Evolutionary conservation across 2,888 invertebrate species (phyloP).

Genomic region (Coelinius sp.): DNA sequence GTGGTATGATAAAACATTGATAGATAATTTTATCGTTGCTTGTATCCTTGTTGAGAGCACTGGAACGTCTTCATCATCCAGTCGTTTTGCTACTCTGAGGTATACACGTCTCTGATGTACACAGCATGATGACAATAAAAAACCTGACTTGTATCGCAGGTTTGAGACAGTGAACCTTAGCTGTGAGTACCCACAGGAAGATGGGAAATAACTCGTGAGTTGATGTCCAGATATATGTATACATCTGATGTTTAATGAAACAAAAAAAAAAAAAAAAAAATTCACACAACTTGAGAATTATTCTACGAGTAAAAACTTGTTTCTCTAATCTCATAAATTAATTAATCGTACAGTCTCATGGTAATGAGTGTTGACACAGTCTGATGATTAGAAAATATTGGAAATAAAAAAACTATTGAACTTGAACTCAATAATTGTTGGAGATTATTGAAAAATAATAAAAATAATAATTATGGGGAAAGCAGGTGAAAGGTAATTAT

Average conservation of each 20-base stretch:
- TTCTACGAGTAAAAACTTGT: background rate
- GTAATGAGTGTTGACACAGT: background rate
- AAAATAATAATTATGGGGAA: background rate
- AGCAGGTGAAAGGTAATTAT: conserved; percentile 15
- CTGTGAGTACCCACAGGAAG: background rate
- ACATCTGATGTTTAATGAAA: background rate
- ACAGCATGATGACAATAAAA: background rate
- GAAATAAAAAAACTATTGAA: background rate
- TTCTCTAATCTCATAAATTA: conserved; percentile 2
- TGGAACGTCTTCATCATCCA: conserved; percentile 62
- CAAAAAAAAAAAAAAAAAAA: background rate
- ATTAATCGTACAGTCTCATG: background rate
- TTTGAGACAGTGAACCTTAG: conserved; percentile 14
- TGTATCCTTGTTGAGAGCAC: conserved; percentile 30
- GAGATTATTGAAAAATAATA: background rate
- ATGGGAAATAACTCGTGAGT: background rate
- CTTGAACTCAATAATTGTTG: background rate
- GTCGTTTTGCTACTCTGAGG: background rate
- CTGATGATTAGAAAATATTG: background rate
- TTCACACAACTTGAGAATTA: background rate
- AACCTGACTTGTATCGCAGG: background rate
- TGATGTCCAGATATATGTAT: background rate
- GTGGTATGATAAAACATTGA: conserved; percentile 30
- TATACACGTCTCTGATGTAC: background rate
- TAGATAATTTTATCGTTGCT: conserved; percentile 33